phyloP scores from a whole-genome alignment of 92 coral and sea anemone genomes.

The Pocillopora grandis region DNA sequence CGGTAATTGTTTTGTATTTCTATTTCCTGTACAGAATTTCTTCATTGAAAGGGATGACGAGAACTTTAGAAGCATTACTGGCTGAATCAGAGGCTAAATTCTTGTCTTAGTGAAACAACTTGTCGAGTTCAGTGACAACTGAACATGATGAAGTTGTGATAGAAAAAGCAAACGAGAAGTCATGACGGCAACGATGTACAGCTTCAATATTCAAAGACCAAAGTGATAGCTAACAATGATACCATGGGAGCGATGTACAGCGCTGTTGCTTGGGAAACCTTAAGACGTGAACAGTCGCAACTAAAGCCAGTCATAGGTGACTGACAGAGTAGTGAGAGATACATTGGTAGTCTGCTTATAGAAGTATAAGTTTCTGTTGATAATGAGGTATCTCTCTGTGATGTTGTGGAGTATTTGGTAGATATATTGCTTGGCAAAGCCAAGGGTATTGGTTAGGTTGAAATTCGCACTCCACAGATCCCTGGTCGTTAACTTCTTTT shows the following conservation, averaged over 20 bases:
- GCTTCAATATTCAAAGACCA: not conserved
- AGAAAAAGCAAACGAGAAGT: not conserved
- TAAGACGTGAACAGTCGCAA: not conserved
- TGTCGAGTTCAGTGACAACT: not conserved
- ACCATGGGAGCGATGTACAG: not conserved
- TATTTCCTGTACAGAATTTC: constrained; percentile 59
- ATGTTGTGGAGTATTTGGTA: not conserved
- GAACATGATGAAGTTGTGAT: not conserved
- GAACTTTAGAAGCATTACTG: constrained; percentile 75
- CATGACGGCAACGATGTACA: not conserved
- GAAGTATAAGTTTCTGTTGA: constrained; percentile 6
- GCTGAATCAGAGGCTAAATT: constrained; percentile 85
- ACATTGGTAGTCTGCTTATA: constrained; percentile 6
- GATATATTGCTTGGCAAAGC: constrained; percentile 35
- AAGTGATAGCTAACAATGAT: not conserved
- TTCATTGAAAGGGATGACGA: constrained; percentile 77
- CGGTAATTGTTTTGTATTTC: no score
- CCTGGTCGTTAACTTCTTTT: not conserved
- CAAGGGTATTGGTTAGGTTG: constrained; percentile 10
- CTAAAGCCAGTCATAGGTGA: not conserved
- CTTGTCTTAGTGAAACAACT: constrained; percentile 7
- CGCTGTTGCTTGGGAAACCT: no score
- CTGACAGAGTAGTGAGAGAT: not conserved
- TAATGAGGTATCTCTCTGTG: not conserved
- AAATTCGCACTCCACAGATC: not conserved